Conservation (phyloP, 2,888 invertebrate species). For the Thymelicus sylvestris region DNA sequence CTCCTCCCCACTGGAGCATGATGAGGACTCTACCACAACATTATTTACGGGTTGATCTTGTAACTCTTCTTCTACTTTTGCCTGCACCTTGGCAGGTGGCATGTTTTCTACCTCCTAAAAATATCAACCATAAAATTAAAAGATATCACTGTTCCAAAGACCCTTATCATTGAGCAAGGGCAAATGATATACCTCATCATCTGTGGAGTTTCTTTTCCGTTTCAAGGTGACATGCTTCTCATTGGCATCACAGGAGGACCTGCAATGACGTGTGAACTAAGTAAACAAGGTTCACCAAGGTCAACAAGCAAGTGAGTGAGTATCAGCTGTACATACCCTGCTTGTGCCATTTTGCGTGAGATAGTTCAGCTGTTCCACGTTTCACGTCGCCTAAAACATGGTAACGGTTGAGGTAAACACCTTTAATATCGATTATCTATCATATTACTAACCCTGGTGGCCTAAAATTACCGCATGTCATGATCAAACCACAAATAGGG, state of each 20-base stretch:
- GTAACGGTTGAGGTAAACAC: conserved; percentile 48
- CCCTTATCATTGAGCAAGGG: conserved; percentile 35
- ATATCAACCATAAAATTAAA: conserved; percentile 29
- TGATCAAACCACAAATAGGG: conserved; percentile 80
- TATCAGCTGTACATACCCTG: conserved; percentile 71
- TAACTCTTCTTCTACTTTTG: conserved; percentile 60
- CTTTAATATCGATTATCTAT: conserved; percentile 42
- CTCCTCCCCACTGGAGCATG: conserved; percentile 77
- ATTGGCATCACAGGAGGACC: conserved; percentile 68
- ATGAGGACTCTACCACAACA: conserved; percentile 76
- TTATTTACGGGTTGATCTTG: conserved; percentile 67
- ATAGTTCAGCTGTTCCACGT: conserved; percentile 57
- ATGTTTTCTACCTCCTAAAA: conserved; percentile 75
- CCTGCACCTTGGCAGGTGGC: conserved; percentile 71
- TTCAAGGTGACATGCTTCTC: conserved; percentile 72
- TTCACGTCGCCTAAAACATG: conserved; percentile 65
- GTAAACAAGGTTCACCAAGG: conserved; percentile 71
- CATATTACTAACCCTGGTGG: conserved; percentile 51
- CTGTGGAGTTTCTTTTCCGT: conserved; percentile 75
- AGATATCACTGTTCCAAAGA: not conserved
- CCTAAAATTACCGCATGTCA: conserved; percentile 82
- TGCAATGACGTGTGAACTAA: conserved; percentile 62
- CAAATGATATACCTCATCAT: conserved; percentile 70
- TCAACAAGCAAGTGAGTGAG: conserved; percentile 55
- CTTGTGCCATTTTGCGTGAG: conserved; percentile 73